A percentile compares a stretch with the other conserved stretches of the same genome.
These are phyloP conservation scores for Lepisosteus oculatus DNA, from an alignment of 2,113 vertebrate species.

Conservation along the genomic window DNA sequence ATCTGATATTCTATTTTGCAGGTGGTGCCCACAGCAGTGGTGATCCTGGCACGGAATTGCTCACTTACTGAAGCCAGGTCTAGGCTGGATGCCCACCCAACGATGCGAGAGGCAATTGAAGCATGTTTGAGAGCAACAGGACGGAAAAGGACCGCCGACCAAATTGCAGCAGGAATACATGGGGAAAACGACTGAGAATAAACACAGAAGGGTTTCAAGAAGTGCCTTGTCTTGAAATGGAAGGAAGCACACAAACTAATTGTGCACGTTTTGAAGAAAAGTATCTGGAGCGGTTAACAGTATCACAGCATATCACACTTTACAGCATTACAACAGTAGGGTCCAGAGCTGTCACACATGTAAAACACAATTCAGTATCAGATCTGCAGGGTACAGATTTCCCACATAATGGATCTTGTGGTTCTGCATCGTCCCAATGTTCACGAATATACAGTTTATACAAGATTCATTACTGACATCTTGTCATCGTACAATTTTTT, in stretches of 20 bases:
- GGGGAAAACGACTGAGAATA: background rate
- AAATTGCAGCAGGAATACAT: background rate
- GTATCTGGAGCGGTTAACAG: too few species aligned
- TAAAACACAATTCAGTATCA: too few species aligned
- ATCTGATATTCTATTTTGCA: conserved; percentile 24
- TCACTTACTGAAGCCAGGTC: conserved; percentile 51
- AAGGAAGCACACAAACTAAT: conserved; percentile 18
- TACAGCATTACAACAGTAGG: too few species aligned
- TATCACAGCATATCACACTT: too few species aligned
- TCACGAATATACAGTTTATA: too few species aligned
- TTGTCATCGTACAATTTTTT: too few species aligned
- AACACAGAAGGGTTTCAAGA: background rate
- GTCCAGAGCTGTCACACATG: too few species aligned
- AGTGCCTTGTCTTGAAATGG: background rate
- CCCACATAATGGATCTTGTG: too few species aligned
- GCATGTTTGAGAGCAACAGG: conserved; percentile 30
- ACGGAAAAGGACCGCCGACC: background rate
- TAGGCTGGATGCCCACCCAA: conserved; percentile 43
- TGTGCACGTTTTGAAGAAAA: background rate
- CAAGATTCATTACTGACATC: too few species aligned
- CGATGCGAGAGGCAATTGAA: conserved; percentile 60
- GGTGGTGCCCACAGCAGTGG: conserved; percentile 66
- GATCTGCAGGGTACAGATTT: too few species aligned
- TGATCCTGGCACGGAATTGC: conserved; percentile 56
- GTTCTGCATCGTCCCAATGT: too few species aligned